Conservation (phyloP, 2,888 invertebrate genomes). For the Synergus gifuensis region DNA sequence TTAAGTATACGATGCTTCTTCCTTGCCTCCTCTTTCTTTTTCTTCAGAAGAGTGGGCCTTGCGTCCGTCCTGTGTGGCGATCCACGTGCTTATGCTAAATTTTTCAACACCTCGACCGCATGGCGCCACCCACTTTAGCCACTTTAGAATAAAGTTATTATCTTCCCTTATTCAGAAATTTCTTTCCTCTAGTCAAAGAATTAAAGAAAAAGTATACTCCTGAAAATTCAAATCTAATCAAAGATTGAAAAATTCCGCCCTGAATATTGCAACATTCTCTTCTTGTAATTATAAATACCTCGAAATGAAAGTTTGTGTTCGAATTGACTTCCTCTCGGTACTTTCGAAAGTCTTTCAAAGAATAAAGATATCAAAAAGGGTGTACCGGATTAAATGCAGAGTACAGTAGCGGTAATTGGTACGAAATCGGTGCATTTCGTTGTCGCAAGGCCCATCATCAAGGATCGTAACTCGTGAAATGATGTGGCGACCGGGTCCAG, state of each 20-base stretch:
- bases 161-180: background rate
- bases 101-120: slow-evolving; percentile 57
- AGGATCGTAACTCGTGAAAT: slow-evolving; percentile 73
- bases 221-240: background rate
- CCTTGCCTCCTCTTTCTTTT: slow-evolving; percentile 57
- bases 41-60: slow-evolving; percentile 53
- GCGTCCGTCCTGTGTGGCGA: slow-evolving; percentile 57
- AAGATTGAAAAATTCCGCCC: background rate
- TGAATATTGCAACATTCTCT: background rate
- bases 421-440: slow-evolving; percentile 47
- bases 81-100: slow-evolving; percentile 55
- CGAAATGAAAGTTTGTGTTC: background rate
- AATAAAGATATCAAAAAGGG: slow-evolving; percentile 27
- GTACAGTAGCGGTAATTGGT: slow-evolving; percentile 30
- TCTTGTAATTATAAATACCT: background rate
- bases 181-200: background rate
- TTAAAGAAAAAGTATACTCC: too few species aligned
- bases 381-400: slow-evolving; percentile 19
- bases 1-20: slow-evolving; percentile 65
- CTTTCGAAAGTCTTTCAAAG: slow-evolving; percentile 3
- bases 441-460: slow-evolving; percentile 71
- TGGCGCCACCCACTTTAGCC: slow-evolving; percentile 48
- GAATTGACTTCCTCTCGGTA: background rate
- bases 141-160: slow-evolving; percentile 40
- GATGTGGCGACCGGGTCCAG: slow-evolving; percentile 62